These are phyloP conservation scores for Hydrolagus colliei DNA, from an alignment of 2,797 vertebrate genomes.

Conservation along the genomic window DNA sequence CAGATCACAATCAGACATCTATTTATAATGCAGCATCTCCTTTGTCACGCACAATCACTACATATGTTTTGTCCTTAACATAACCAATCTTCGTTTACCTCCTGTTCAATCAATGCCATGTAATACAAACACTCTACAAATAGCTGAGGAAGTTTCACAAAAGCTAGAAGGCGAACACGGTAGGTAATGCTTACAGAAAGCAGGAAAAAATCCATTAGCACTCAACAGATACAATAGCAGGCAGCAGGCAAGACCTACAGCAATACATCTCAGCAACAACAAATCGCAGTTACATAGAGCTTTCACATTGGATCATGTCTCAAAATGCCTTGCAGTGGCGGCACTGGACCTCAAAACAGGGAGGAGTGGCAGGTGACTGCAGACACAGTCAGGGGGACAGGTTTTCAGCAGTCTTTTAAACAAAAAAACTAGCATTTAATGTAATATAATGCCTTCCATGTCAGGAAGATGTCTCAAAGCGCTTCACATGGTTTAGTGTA, in stretches of 20 bases:
- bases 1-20: not conserved
- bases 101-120: not conserved
- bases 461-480: no score
- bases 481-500: no score
- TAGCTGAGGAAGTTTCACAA: not conserved
- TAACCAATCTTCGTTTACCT: not conserved
- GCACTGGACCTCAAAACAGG: no score
- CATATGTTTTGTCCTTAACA: not conserved
- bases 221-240: not conserved
- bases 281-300: no score
- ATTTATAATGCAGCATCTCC: not conserved
- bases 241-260: not conserved
- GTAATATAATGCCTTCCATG: no score
- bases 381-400: no score
- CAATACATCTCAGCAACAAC: not conserved
- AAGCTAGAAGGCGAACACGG: not conserved
- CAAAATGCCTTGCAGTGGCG: no score
- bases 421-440: no score
- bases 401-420: no score
- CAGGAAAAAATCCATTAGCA: not conserved
- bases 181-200: not conserved
- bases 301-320: no score
- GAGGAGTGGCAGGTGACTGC: no score
- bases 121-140: not conserved
- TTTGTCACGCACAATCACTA: not conserved